Conservation (phyloP, 2,797 vertebrate genomes). For the Miichthys miiuy region DNA sequence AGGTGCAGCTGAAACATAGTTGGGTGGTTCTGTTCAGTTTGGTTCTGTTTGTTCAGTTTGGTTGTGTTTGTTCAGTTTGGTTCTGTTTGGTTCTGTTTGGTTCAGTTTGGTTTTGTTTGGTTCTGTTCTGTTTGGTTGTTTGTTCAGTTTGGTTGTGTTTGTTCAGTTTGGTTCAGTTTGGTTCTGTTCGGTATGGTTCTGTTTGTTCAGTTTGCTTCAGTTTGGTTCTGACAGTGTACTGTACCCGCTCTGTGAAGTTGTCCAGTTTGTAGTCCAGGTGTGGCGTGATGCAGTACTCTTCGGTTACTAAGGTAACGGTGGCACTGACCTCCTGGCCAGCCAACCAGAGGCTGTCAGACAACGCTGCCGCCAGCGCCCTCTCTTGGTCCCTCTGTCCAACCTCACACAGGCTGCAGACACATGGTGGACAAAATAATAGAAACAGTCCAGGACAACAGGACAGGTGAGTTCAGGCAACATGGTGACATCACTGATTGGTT, state of each 20-base stretch:
- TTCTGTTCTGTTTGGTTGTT: too few species aligned
- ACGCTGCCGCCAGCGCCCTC: conserved; percentile 71
- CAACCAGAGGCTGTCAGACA: conserved; percentile 88
- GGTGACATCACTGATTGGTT: background rate
- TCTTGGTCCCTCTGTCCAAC: conserved; percentile 81
- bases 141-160: too few species aligned
- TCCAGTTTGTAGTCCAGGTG: conserved; percentile 77
- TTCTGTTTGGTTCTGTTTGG: too few species aligned
- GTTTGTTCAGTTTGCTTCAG: too few species aligned
- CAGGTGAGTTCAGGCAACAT: background rate
- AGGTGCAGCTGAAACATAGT: conserved; percentile 84
- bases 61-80: too few species aligned
- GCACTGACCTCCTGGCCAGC: conserved; percentile 83
- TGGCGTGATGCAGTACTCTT: conserved; percentile 64
- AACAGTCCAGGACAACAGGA: background rate
- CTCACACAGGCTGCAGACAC: conserved; percentile 75
- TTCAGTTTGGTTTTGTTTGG: too few species aligned
- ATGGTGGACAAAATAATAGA: conserved; percentile 11
- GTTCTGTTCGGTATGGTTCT: too few species aligned
- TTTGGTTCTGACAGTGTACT: too few species aligned
- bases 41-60: too few species aligned
- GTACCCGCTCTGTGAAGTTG: conserved; percentile 86
- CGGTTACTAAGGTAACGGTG: conserved; percentile 80
- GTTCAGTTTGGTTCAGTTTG: too few species aligned
- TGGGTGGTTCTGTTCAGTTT: too few species aligned